A percentile compares a stretch with the other conserved stretches of the same genome.
Conservation (phyloP, 23 tunicate species). For the Diplosoma virens region DNA sequence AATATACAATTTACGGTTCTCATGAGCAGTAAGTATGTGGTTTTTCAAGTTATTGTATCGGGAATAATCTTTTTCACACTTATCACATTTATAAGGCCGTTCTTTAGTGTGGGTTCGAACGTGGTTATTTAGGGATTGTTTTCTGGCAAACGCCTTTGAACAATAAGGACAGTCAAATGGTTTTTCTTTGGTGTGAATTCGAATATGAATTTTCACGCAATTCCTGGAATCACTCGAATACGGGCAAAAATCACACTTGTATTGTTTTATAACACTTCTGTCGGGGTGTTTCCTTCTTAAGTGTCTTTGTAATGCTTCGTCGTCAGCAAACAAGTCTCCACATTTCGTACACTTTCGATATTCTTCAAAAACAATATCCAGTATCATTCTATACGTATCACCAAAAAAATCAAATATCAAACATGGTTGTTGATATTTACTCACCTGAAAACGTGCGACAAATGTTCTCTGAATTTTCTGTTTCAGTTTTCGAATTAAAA, state of each 20-base stretch:
- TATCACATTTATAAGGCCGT: background rate
- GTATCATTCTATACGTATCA: too few relatives aligned
- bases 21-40: constrained; percentile 31
- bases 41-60: background rate
- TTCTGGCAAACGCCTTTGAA: too few relatives aligned
- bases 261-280: background rate
- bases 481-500: too few relatives aligned
- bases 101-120: background rate
- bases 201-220: background rate
- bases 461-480: too few relatives aligned
- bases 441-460: too few relatives aligned
- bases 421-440: too few relatives aligned
- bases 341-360: too few relatives aligned
- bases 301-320: background rate
- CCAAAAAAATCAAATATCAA: too few relatives aligned
- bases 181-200: background rate
- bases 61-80: constrained; percentile 8
- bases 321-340: too few relatives aligned
- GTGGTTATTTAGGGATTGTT: too few relatives aligned
- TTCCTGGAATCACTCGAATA: background rate
- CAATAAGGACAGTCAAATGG: too few relatives aligned
- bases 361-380: too few relatives aligned
- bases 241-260: background rate
- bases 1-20: background rate
- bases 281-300: background rate